Base-by-base conservation (phyloP, 2,113 vertebrate species). In the Mus pahari region DNA sequence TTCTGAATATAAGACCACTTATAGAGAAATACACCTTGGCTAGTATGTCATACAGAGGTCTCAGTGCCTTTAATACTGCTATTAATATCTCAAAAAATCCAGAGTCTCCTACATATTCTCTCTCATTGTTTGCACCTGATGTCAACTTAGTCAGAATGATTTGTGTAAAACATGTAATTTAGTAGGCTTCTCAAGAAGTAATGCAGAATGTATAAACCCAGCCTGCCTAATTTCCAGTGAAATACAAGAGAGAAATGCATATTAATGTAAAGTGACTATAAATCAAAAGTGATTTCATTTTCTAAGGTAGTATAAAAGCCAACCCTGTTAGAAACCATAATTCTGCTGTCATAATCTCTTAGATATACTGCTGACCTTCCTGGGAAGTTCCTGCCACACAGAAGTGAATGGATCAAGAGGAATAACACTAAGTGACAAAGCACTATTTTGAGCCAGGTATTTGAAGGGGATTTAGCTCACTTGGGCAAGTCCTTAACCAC, bases 211-310 rank as follows among this genome's bases (percentile, higher is more conserved):
- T 84, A 95, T 95, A 97, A 90, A 97, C 84, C 48, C 48, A 10
- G 66, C 77, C 93, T 97, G 83, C 71, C 97, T 97, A 96, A 98
- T 97, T 97, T 97, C 95, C 97, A 90, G 92, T 90, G 92, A 98
- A 93, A 93, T 97, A 90, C 91, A 98, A 96, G 96, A 94, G 45
- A 97, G 82, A 97, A 97, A 96, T 89, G 55, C 92, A 81, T 96
- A 97, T 94, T 97, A 98, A 96, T 97, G 92, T 92, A 96, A 98
- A 98, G 92, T 74, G 50, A 39, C 92, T 97, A 95, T 97, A 98
- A 98, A 98, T 98, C 94, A 98, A 96, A 97, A 96, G 53, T 42
- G 45, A 96, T 97, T 98, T 97, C 89, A 98, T 98, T 98, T 98
- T 96, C 95, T 91, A 36, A 95, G 78, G 71, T 97, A 82, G 53